Evolutionary conservation across 2,113 vertebrate genomes (phyloP), one percentile per base, ranked within the genome.

Genomic region (Caloenas nicobarica): DNA sequence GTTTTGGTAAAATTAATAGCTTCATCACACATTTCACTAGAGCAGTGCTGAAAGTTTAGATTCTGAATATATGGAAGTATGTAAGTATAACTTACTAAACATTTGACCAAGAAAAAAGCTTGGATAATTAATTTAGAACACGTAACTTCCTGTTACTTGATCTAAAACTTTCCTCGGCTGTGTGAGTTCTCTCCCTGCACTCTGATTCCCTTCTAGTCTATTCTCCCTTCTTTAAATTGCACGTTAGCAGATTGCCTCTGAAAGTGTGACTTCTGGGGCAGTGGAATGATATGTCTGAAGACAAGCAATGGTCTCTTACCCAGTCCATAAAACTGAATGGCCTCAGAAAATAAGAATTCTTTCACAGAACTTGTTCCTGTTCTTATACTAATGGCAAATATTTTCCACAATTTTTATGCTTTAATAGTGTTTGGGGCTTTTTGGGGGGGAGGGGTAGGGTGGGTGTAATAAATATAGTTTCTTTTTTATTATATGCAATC

Each of bases 1-100:
- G 72, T 89, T 93, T 95, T 13, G 9, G 73, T 69, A 85, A 92
- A 96, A 96, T 82, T 89, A 84, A 71, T 81, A 76, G 48, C 64
- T 86, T 89, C 57, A 89, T 46, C 5, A 4, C 0, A 1, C n/a
- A 60, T 94, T 93, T 91, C 81, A 61, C 61, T 69, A 69, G 11
- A 82, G 50, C 34, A 58, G 4, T 57, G 44, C 38, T 92, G 44
- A 60, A 90, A 86, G 36, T 95, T 89, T 81, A 61, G 83, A 73
- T 53, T 17, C 64, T 79, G 64, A 89, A 71, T 76, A 91, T 46
- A 60, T 31, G 51, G 38, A 93, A 78, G 28, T 80, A 46, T 46
- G 88, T 53, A 38, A 68, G 34, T 70, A 24, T 60, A 77, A 88
- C 17, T 73, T 19, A 81, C n/a, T 84, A 88, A 81, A 86, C 65